Evolutionary conservation across 2,113 vertebrate species (phyloP), one percentile per base, ranked within the genome.

Genomic region (Myrmecobius fasciatus): DNA sequence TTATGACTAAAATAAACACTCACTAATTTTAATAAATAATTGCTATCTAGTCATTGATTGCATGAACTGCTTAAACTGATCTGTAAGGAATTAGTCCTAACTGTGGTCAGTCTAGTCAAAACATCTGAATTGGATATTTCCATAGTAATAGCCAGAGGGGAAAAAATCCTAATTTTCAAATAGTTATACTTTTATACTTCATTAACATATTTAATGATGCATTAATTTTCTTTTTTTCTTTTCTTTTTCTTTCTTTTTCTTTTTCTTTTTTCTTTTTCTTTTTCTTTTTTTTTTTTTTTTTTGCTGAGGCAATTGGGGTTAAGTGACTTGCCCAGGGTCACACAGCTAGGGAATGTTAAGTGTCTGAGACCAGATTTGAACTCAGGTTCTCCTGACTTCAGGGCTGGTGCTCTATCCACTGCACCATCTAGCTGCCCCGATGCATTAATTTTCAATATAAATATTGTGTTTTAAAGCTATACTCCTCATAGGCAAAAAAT

Each of bases 401-500:
- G n/a, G n/a, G n/a, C n/a, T n/a, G n/a, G n/a, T n/a, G n/a, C n/a
- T n/a, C n/a, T n/a, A n/a, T n/a, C n/a, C n/a, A n/a, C n/a, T n/a
- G n/a, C n/a, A n/a, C n/a, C n/a, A n/a, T n/a, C n/a, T n/a, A n/a
- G n/a, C n/a, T n/a, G n/a, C n/a, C n/a, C n/a, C n/a, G n/a, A 83
- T 83, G 36, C 0, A 83, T 83, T 83, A 83, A 43, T 43, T 94
- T 10, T 52, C 53, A 93, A 89, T 51, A 91, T 89, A 95, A 53
- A 91, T 5, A 51, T 24, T 90, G n/a, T 3, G 53, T 51, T 24
- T 94, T 92, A 90, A 51, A 95, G 89, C 93, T 89, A 94, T 89
- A 89, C 5, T 60, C 11, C 88, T 96, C 95, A 20, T 49, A 43
- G 12, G 31, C 91, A 92, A 95, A 91, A 95, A 91, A 96, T 67